Evolutionary conservation across 2,888 invertebrate genomes (phyloP).

Genomic region (Ophion slaviceki): DNA sequence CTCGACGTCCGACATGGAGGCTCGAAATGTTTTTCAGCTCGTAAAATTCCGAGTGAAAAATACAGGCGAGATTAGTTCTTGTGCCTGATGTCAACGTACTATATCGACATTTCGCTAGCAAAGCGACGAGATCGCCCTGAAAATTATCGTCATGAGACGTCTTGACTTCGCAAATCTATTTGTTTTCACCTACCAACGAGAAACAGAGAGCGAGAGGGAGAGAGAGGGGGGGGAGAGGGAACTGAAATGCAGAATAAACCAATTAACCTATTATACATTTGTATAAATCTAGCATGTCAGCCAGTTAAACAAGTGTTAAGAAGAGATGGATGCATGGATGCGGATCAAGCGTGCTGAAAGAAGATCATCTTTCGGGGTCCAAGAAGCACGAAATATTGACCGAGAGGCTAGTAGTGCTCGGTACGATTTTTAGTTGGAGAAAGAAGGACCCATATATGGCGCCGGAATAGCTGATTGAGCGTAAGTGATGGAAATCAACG

Average conservation of each 20-base stretch:
- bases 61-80: background rate
- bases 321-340: no score
- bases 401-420: no score
- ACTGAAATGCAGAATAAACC: background rate
- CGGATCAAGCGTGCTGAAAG: no score
- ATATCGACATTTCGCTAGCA: background rate
- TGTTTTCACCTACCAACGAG: background rate
- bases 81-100: background rate
- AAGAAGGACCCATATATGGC: no score
- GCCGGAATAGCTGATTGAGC: no score
- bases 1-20: background rate
- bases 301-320: background rate
- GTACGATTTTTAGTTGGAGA: no score
- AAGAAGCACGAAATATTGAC: no score
- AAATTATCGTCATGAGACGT: background rate
- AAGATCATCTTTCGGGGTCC: no score
- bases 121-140: background rate
- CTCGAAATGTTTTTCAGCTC: constrained; percentile 8
- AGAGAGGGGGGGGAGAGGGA: background rate
- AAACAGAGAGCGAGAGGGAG: no score
- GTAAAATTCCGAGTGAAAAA: background rate
- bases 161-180: background rate
- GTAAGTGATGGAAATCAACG: no score
- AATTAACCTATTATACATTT: background rate
- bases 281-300: background rate